Conservation (phyloP, 2,113 vertebrate genomes). For the Orcinus orca region DNA sequence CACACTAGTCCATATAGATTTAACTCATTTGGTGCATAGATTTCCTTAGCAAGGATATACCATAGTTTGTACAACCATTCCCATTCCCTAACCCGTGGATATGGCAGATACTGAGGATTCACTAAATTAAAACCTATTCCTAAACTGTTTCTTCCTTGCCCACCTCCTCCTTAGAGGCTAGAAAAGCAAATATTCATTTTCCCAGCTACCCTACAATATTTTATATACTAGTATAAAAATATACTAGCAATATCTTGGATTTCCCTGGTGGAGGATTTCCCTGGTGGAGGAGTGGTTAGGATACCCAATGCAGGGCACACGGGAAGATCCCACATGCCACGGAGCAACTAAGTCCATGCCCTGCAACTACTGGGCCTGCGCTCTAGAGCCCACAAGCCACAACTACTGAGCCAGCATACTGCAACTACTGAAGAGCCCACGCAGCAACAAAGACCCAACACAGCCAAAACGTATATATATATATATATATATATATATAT, state of each 20-base stretch:
- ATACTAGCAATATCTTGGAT: neutral
- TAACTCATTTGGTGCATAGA: neutral
- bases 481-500: too few relatives aligned
- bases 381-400: too few relatives aligned
- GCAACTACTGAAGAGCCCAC: too few relatives aligned
- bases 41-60: neutral
- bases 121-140: neutral
- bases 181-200: neutral
- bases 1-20: neutral
- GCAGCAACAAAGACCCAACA: too few relatives aligned
- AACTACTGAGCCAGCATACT: too few relatives aligned
- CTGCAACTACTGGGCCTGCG: too few relatives aligned
- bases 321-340: too few relatives aligned
- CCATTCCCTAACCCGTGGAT: neutral
- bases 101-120: neutral
- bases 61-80: neutral
- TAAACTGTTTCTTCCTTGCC: neutral
- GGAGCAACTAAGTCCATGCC: too few relatives aligned
- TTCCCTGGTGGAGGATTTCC: too few relatives aligned
- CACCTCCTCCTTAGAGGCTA: neutral
- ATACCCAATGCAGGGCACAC: too few relatives aligned
- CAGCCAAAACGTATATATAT: too few relatives aligned
- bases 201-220: neutral
- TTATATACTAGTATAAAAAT: neutral
- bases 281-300: too few relatives aligned